Evolutionary conservation across 2,888 invertebrate genomes (phyloP).

Genomic region (Epinotia bilunana): DNA sequence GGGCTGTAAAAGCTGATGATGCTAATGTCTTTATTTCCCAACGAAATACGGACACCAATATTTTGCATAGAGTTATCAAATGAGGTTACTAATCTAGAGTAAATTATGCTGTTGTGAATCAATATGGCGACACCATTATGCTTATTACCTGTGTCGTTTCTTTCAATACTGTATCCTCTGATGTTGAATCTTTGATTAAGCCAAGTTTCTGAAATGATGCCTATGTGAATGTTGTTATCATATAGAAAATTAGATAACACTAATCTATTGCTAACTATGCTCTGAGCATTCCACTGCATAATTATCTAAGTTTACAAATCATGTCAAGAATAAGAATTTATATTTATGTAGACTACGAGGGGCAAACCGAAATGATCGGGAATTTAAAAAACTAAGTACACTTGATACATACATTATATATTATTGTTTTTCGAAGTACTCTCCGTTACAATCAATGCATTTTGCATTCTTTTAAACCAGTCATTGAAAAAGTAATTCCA

Average conservation of each 20-base stretch:
- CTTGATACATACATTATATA: too few relatives aligned
- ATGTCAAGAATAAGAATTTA: too few relatives aligned
- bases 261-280: neutral
- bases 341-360: too few relatives aligned
- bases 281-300: neutral
- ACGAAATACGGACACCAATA: conserved; percentile 26
- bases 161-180: conserved; percentile 33
- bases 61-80: conserved; percentile 45
- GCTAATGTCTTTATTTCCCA: conserved; percentile 30
- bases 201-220: conserved; percentile 39
- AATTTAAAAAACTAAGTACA: too few relatives aligned
- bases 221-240: conserved; percentile 24
- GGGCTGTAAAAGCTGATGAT: conserved; percentile 43
- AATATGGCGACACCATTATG: conserved; percentile 46
- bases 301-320: too few relatives aligned
- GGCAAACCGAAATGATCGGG: too few relatives aligned
- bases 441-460: too few relatives aligned
- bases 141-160: conserved; percentile 39
- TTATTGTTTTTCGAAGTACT: too few relatives aligned
- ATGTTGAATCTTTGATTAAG: conserved; percentile 35
- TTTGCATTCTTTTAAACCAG: too few relatives aligned
- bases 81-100: conserved; percentile 28
- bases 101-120: conserved; percentile 40
- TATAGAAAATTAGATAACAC: conserved; percentile 16
- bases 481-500: too few relatives aligned